phyloP scores from a whole-genome alignment of 2,888 invertebrate species.

The Helobdella robusta region DNA sequence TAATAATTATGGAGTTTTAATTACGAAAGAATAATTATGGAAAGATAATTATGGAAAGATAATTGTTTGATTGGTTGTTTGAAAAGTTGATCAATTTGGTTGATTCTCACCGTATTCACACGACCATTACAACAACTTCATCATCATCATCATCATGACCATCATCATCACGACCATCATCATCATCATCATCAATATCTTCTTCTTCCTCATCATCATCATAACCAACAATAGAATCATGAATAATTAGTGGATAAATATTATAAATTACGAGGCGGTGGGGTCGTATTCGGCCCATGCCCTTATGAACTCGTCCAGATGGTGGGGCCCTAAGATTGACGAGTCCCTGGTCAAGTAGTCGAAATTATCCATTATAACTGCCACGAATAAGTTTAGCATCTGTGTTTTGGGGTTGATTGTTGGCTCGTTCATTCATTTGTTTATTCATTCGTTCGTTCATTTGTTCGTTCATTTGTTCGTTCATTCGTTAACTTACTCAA shows the following conservation, averaged over 20 bases:
- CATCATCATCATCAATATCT: not conserved
- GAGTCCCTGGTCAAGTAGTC: constrained; percentile 98
- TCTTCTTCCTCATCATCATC: too few species aligned
- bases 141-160: too few species aligned
- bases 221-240: not conserved
- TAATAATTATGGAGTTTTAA: too few species aligned
- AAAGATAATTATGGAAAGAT: not conserved
- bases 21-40: too few species aligned
- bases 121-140: too few species aligned
- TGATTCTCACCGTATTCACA: too few species aligned
- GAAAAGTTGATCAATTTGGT: too few species aligned
- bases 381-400: constrained; percentile 99
- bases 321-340: constrained; percentile 98
- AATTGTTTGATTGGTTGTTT: too few species aligned
- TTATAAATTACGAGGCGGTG: constrained; percentile 70
- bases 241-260: constrained; percentile 29
- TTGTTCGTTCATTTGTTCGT: too few species aligned
- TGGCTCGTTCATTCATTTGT: too few species aligned
- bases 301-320: constrained; percentile 97
- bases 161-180: too few species aligned
- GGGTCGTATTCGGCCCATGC: constrained; percentile 99
- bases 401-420: constrained; percentile 45
- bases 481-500: not conserved
- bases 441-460: too few species aligned
- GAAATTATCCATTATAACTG: constrained; percentile 99